Percentiles rank a stretch among this genome's conserved stretches.
Evolutionary conservation across 1,140 invertebrate genomes (phyloP).

Genomic region (Drosophila arawakana): DNA sequence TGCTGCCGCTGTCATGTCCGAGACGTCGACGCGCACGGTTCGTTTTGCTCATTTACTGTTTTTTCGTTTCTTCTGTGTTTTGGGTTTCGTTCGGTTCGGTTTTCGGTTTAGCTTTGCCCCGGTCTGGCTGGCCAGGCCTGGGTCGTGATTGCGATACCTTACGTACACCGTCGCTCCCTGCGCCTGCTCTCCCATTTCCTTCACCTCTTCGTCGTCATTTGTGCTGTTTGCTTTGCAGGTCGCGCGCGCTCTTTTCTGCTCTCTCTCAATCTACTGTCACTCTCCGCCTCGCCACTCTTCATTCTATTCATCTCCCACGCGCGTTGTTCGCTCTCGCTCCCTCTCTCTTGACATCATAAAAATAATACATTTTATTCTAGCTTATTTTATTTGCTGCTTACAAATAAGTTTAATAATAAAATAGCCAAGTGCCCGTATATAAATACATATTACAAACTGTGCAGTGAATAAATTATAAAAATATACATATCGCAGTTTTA

Average conservation of each 20-base stretch:
- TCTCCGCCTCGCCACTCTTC: background rate
- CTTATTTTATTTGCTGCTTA: slow-evolving; percentile 30
- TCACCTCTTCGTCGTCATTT: slow-evolving; percentile 7
- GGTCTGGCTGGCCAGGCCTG: background rate
- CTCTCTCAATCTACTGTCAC: slow-evolving; percentile 18
- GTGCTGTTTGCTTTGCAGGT: slow-evolving; percentile 33
- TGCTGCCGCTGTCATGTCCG: slow-evolving; percentile 62
- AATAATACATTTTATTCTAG: slow-evolving; percentile 54
- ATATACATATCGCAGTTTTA: background rate
- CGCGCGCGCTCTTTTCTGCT: slow-evolving; percentile 47
- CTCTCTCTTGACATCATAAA: slow-evolving; percentile 48
- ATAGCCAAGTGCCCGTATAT: slow-evolving; percentile 17
- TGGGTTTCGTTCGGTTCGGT: slow-evolving; percentile 26
- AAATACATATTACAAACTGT: slow-evolving; percentile 25
- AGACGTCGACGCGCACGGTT: slow-evolving; percentile 58
- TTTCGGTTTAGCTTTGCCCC: slow-evolving; percentile 13
- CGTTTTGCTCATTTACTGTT: slow-evolving; percentile 31
- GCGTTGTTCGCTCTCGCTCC: slow-evolving; percentile 25
- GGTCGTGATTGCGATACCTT: slow-evolving; percentile 37
- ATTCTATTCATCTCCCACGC: slow-evolving; percentile 38
- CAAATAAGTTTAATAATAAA: slow-evolving; percentile 21
- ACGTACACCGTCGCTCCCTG: slow-evolving; percentile 35
- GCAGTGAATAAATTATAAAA: slow-evolving; percentile 33
- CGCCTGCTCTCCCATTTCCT: slow-evolving; percentile 4
- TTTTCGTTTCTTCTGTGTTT: slow-evolving; percentile 32